Base-by-base conservation (phyloP, 2,113 vertebrate species). In the Corynorhinus townsendii region DNA sequence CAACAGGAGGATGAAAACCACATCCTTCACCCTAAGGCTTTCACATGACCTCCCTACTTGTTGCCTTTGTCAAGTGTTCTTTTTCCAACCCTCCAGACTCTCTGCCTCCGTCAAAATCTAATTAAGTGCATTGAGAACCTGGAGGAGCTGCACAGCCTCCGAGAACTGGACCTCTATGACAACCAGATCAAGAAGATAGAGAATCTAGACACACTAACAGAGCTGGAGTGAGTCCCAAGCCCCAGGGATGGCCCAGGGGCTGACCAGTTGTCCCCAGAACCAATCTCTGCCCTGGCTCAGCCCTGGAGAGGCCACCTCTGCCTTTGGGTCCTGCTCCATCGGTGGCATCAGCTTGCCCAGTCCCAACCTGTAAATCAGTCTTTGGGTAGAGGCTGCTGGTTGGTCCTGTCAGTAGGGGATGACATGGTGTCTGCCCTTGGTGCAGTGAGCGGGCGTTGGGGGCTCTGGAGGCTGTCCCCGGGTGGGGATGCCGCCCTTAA, bases 51-150 rank as follows among this genome's bases (percentile, higher is more conserved):
- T 28, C 24, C 5, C 56, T 0, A 6, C 0, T n/a, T 0, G 16
- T 40, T 17, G 47, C 87, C n/a, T 69, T 0, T 30, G 47, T 52
- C 85, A 73, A 11, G 35, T 82, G 62, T 8, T 64, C 26, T 62
- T 62, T 95, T 88, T 76, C 90, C 69, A 9, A 62, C 59, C 73
- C 83, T 75, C 81, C 96, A 99, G 99, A 99, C 99, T 1, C 99
- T 99, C 0, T 99, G 99, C 96, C 98, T 99, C 89, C 98, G 99
- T 93, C 99, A 99, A 96, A 99, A 99, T 93, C 98, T 99, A 91
- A 99, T 99, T 84, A 99, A 99, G 96, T 98, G 98, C 95, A 99
- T 99, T 96, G 99, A 99, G 97, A 99, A 99, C 96, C 98, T 99
- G 89, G 99, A 99, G 40, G 98, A 98, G 26, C 90, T 99, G 93